A percentile compares a stretch with the other conserved stretches of the same genome.
Conservation (phyloP, 2,797 vertebrate species). For the Myripristis jacobus region DNA sequence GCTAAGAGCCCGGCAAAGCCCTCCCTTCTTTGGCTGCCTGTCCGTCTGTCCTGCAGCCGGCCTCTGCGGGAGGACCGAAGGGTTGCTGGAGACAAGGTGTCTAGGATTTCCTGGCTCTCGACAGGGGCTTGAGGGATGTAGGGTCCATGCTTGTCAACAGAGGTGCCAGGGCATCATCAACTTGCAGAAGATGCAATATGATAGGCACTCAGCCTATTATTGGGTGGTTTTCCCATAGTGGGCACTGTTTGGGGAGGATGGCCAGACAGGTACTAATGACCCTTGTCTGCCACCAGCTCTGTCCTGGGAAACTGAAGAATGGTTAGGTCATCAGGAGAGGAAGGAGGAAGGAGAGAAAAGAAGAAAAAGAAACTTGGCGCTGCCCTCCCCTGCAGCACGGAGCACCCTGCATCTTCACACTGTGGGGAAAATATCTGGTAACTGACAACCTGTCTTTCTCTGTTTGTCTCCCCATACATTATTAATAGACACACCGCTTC, state of each 20-base stretch:
- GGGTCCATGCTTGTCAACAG: slow-evolving; percentile 73
- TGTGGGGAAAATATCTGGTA: slow-evolving; percentile 62
- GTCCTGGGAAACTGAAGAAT: slow-evolving; percentile 52
- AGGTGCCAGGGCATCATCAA: slow-evolving; percentile 63
- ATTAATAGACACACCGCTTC: slow-evolving; percentile 72
- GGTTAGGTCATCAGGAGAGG: slow-evolving; percentile 31
- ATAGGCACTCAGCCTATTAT: slow-evolving; percentile 62
- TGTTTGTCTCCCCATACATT: slow-evolving; percentile 79
- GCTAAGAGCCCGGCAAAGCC: slow-evolving; percentile 58
- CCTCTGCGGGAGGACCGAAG: slow-evolving; percentile 56
- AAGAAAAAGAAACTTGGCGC: slow-evolving; percentile 41
- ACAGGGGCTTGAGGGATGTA: slow-evolving; percentile 53
- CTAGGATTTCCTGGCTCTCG: slow-evolving; percentile 56
- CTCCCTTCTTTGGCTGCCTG: slow-evolving; percentile 43
- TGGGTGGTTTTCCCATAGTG: slow-evolving; percentile 62
- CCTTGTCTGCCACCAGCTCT: slow-evolving; percentile 61
- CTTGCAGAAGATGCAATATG: slow-evolving; percentile 68
- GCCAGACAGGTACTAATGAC: slow-evolving; percentile 73
- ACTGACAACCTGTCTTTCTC: slow-evolving; percentile 79
- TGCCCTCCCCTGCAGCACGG: slow-evolving; percentile 57
- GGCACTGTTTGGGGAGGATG: slow-evolving; percentile 58
- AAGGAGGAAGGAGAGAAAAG: slow-evolving; percentile 28
- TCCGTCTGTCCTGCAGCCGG: slow-evolving; percentile 30
- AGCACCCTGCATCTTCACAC: slow-evolving; percentile 61
- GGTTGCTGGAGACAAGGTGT: slow-evolving; percentile 55